These are phyloP conservation scores for Aeoliscus strigatus DNA, from an alignment of 2,797 vertebrate genomes.

Conservation along the genomic window DNA sequence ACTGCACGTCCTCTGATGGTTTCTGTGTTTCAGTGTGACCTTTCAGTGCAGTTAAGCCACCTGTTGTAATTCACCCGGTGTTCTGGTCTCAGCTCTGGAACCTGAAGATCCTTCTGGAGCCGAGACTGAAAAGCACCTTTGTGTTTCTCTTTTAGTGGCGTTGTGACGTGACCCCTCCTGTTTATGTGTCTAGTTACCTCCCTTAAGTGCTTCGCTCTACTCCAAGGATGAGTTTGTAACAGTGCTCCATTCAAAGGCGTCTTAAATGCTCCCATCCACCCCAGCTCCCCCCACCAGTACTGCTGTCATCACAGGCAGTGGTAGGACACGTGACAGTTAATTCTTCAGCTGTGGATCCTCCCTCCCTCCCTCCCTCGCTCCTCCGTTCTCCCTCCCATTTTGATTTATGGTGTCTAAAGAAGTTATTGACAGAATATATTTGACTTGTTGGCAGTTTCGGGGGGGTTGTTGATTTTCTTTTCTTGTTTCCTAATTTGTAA, in stretches of 20 bases:
- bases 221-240: slow-evolving; percentile 40
- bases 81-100: slow-evolving; percentile 9
- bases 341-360: slow-evolving; percentile 33
- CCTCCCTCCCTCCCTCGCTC: slow-evolving; percentile 29
- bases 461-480: slow-evolving; percentile 4
- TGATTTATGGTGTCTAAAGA: slow-evolving; percentile 22
- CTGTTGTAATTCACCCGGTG: background rate
- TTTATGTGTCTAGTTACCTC: slow-evolving; percentile 48
- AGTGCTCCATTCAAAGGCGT: slow-evolving; percentile 51
- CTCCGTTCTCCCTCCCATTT: slow-evolving; percentile 21
- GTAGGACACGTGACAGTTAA: slow-evolving; percentile 28
- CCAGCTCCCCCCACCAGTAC: slow-evolving; percentile 11
- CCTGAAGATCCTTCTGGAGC: background rate
- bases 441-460: slow-evolving; percentile 12
- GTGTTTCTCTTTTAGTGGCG: slow-evolving; percentile 23
- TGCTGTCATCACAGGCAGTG: slow-evolving; percentile 32
- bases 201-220: slow-evolving; percentile 50
- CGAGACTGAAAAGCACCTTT: slow-evolving; percentile 41
- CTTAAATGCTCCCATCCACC: slow-evolving; percentile 30
- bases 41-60: slow-evolving; percentile 22
- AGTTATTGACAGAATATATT: slow-evolving; percentile 34
- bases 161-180: slow-evolving; percentile 29
- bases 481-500: slow-evolving; percentile 15
- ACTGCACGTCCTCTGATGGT: slow-evolving; percentile 6
- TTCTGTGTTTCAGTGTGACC: slow-evolving; percentile 10